Conservation (phyloP, 2,113 vertebrate genomes). For the Clupea harengus region DNA sequence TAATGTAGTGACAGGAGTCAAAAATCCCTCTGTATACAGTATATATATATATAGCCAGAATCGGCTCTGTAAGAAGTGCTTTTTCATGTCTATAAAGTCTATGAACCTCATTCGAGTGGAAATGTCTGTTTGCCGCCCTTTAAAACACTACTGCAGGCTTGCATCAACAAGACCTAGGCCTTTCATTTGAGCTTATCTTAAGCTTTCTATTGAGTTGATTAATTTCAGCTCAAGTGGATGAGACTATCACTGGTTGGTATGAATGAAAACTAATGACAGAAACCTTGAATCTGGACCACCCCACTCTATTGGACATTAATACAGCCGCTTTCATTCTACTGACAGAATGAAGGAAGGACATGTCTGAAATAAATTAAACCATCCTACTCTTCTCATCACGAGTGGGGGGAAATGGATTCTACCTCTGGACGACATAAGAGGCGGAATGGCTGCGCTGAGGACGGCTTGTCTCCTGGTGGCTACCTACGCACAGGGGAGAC, state of each 20-base stretch:
- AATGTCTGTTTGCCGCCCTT: too few relatives aligned
- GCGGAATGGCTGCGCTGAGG: neutral
- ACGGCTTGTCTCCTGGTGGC: conserved; percentile 1
- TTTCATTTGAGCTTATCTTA: neutral
- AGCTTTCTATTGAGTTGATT: neutral
- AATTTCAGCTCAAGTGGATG: neutral
- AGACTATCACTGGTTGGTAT: neutral
- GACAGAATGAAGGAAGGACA: neutral
- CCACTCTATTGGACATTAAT: neutral
- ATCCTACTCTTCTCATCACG: neutral
- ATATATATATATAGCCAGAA: too few relatives aligned
- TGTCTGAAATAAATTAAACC: neutral
- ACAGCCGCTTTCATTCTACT: neutral
- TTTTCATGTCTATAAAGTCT: too few relatives aligned
- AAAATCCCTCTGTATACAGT: too few relatives aligned
- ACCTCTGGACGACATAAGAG: neutral
- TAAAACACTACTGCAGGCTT: too few relatives aligned
- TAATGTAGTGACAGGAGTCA: too few relatives aligned
- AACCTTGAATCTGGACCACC: neutral
- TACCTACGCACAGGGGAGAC: neutral
- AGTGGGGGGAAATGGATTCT: conserved; percentile 10
- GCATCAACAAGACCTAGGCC: neutral
- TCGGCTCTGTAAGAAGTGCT: too few relatives aligned
- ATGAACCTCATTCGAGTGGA: too few relatives aligned
- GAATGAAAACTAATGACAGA: neutral